Conservation (phyloP, 2,888 invertebrate genomes). For the Sisyra terminalis region DNA sequence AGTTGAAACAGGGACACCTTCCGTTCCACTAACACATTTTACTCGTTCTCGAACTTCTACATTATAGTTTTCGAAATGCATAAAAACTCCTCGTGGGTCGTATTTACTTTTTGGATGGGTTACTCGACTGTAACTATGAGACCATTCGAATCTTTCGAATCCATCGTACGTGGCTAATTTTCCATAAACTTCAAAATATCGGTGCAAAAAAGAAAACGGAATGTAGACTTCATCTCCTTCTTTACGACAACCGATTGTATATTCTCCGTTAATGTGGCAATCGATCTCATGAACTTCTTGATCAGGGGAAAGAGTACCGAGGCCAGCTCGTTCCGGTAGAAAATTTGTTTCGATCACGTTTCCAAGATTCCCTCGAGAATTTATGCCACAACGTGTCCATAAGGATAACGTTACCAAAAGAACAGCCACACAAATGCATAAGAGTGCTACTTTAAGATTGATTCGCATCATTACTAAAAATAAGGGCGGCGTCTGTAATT, state of each 20-base stretch:
- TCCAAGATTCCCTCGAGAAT: neutral
- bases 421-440: constrained; percentile 44
- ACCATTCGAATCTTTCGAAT: constrained; percentile 81
- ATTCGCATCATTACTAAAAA: constrained; percentile 55
- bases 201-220: constrained; percentile 83
- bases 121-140: constrained; percentile 84
- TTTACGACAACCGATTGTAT: constrained; percentile 58
- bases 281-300: constrained; percentile 52
- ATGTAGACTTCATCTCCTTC: constrained; percentile 78
- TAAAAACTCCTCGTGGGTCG: constrained; percentile 78
- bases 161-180: constrained; percentile 58
- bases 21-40: constrained; percentile 84
- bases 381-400: constrained; percentile 54
- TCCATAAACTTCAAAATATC: constrained; percentile 90
- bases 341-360: constrained; percentile 8
- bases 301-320: constrained; percentile 9
- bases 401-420: constrained; percentile 51
- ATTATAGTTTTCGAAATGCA: constrained; percentile 96
- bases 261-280: constrained; percentile 80
- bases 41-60: constrained; percentile 93
- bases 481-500: constrained; percentile 24
- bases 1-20: constrained; percentile 90
- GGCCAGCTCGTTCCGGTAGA: too few relatives aligned
- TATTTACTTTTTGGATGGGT: constrained; percentile 81
- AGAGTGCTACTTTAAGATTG: constrained; percentile 57